Percentiles rank a stretch among this genome's conserved stretches.
These are phyloP conservation scores for Mythimna loreyi DNA, from an alignment of 2,888 invertebrate genomes.

Conservation along the genomic window DNA sequence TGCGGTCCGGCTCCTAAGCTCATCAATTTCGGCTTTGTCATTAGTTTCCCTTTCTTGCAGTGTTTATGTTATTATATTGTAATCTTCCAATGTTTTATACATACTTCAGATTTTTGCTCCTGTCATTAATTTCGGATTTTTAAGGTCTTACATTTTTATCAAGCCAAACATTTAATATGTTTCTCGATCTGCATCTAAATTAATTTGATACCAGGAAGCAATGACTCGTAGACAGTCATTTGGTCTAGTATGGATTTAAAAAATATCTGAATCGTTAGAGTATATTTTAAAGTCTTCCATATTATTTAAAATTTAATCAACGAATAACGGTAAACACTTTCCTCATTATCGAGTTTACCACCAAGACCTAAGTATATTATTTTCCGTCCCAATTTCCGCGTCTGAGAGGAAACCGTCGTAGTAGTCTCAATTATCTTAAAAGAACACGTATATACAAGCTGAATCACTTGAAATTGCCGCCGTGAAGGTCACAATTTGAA, in stretches of 20 bases:
- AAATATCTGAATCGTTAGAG: not conserved
- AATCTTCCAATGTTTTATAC: not conserved
- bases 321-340: not conserved
- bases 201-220: not conserved
- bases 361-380: constrained; percentile 5
- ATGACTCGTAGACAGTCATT: not conserved
- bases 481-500: constrained; percentile 53
- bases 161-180: not conserved
- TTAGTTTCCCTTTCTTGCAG: constrained; percentile 47
- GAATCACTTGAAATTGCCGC: constrained; percentile 33
- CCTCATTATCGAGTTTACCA: not conserved
- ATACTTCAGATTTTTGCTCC: not conserved
- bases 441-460: constrained; percentile 15
- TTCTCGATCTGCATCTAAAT: not conserved
- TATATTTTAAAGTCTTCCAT: not conserved
- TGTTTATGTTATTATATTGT: constrained; percentile 2
- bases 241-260: not conserved
- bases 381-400: constrained; percentile 19
- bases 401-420: constrained; percentile 4
- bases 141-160: not conserved
- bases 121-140: not conserved
- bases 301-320: not conserved
- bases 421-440: constrained; percentile 11
- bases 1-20: constrained; percentile 8
- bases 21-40: constrained; percentile 41